Evolutionary conservation across 2,113 vertebrate species (phyloP).

Genomic region (Cyprinus carpio): DNA sequence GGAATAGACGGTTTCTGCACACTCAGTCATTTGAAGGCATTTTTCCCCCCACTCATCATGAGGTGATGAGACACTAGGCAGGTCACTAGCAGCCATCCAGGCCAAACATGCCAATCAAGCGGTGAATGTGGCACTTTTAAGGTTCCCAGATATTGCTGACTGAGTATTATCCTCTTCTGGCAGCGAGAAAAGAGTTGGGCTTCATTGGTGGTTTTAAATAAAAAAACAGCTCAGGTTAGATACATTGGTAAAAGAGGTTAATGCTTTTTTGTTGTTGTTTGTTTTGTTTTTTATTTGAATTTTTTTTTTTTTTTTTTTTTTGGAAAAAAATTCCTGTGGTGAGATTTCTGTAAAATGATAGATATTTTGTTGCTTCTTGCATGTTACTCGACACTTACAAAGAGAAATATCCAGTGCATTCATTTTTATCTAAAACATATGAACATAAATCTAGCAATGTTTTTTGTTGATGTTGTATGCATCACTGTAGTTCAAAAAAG

Average conservation of each 20-base stretch:
- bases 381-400: not conserved
- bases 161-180: conserved; percentile 42
- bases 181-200: not conserved
- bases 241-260: not conserved
- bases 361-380: not conserved
- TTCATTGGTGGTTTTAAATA: conserved; percentile 24
- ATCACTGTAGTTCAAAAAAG: not conserved
- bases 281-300: too few species aligned
- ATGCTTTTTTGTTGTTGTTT: too few species aligned
- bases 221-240: not conserved
- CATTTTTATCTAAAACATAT: not conserved
- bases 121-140: conserved; percentile 13
- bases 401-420: not conserved
- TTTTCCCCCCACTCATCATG: not conserved
- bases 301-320: too few species aligned
- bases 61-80: conserved; percentile 32
- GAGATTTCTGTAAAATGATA: not conserved
- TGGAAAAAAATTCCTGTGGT: too few species aligned
- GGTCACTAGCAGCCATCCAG: conserved; percentile 40
- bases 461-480: not conserved
- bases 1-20: conserved; percentile 27
- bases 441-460: not conserved
- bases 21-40: conserved; percentile 28
- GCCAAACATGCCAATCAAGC: conserved; percentile 30
- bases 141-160: conserved; percentile 40